Percentiles rank a stretch among this genome's conserved stretches.
These are phyloP conservation scores for Eulemur albifrons DNA, from an alignment of 2,797 vertebrate genomes.

Conservation along the genomic window DNA sequence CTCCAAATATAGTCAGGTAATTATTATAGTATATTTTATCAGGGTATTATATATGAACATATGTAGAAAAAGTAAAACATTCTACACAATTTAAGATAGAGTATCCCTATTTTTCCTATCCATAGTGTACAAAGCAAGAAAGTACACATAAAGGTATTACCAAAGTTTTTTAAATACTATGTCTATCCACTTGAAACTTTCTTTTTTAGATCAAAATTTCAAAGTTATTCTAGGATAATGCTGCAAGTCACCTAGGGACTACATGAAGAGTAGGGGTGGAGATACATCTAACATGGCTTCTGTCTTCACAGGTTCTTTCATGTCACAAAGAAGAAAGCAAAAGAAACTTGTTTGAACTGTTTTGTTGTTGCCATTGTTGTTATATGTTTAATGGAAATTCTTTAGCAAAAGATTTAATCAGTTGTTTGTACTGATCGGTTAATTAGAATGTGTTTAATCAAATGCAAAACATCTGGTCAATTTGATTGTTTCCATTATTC, in stretches of 20 bases:
- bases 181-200: background rate
- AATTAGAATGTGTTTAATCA: slow-evolving; percentile 53
- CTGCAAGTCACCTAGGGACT: background rate
- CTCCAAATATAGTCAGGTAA: background rate
- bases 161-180: background rate
- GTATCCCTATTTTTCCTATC: background rate
- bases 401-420: slow-evolving; percentile 45
- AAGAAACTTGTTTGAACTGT: background rate
- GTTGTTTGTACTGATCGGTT: slow-evolving; percentile 41
- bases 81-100: background rate
- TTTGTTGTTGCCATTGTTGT: background rate
- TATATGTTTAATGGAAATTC: slow-evolving; percentile 33
- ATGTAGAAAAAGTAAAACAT: background rate
- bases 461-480: slow-evolving; percentile 46
- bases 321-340: background rate
- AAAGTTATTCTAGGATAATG: background rate
- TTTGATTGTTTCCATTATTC: slow-evolving; percentile 14
- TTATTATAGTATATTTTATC: background rate
- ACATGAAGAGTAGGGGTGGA: background rate
- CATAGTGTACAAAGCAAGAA: background rate
- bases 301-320: background rate
- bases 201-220: background rate
- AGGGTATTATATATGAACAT: background rate
- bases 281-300: background rate
- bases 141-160: background rate